Base-by-base conservation (phyloP, 2,113 vertebrate species). In the Numida meleagris region DNA sequence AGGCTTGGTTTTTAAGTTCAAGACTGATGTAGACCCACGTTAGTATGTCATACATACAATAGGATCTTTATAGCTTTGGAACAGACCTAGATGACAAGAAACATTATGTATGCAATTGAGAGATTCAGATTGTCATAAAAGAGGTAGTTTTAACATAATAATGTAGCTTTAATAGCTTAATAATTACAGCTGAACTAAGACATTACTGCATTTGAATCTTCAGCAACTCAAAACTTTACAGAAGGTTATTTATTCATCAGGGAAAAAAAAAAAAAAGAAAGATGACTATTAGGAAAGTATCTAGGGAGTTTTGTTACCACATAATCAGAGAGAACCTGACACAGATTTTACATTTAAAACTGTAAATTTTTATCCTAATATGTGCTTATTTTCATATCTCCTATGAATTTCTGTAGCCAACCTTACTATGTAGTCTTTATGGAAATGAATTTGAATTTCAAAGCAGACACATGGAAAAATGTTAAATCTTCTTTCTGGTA, bases 391-490 rank as follows among this genome's bases (percentile, higher is more conserved):
- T 79, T 82, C 3, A n/a, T 13, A 33, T 75, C 23, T 48, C 9
- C 33, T 75, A 43, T 10, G 53, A 36, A 16, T 53, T 91, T 79
- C 4, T 15, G 19, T 42, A 85, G n/a, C n/a, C 16, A 82, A 48
- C 9, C 7, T 77, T 42, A 29, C 45, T 61, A 2, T 9, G 10
- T 21, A 29, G 31, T 43, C 43, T 79, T 79, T 88, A 58, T 85
- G 70, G 57, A 86, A 83, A 74, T 40, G 33, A 45, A 70, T 89
- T 94, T 80, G 5, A 10, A 61, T 95, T 94, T 91, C 75, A 71
- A 86, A 88, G 50, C 13, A 74, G 45, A 38, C 10, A 24, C 21
- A 13, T 33, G 25, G 17, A 9, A 86, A 94, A 80, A 73, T 48
- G 18, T 73, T 62, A 66, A n/a, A 17, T 59, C 23, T 95, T 88